Conservation (phyloP, 2,113 vertebrate species). For the Porphyrio hochstetteri region DNA sequence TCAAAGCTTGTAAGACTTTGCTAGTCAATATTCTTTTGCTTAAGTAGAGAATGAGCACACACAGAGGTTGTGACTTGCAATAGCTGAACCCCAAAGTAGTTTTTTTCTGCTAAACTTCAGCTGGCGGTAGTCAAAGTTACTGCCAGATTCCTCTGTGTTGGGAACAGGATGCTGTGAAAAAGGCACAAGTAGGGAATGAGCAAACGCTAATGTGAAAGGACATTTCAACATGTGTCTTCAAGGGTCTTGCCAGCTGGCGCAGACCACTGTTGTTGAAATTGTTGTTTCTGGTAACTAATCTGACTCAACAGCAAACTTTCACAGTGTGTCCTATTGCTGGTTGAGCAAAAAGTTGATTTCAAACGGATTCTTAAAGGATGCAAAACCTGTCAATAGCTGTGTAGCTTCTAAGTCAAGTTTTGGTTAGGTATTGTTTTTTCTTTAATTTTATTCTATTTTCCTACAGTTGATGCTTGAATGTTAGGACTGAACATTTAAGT, state of each 20-base stretch:
- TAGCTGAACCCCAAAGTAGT: neutral
- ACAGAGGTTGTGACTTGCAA: neutral
- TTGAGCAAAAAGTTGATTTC: neutral
- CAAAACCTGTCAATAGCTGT: neutral
- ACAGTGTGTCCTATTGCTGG: neutral
- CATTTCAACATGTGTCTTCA: neutral
- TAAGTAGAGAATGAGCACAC: neutral
- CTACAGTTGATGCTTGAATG: slow-evolving; percentile 33
- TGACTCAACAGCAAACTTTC: neutral
- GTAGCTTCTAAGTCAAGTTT: neutral
- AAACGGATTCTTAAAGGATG: neutral
- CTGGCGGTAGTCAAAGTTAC: neutral
- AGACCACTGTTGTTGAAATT: neutral
- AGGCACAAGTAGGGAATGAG: neutral
- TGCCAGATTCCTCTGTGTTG: neutral
- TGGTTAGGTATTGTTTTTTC: neutral
- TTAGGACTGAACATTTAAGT: neutral
- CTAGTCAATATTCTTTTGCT: neutral
- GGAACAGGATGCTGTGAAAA: neutral
- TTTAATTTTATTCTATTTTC: slow-evolving; percentile 7
- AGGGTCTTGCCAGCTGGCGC: neutral
- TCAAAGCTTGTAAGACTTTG: neutral
- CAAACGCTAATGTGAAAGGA: neutral
- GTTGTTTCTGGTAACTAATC: neutral
- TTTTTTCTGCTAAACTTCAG: neutral